Conservation (phyloP, 2,113 vertebrate species). For the Indri indri region DNA sequence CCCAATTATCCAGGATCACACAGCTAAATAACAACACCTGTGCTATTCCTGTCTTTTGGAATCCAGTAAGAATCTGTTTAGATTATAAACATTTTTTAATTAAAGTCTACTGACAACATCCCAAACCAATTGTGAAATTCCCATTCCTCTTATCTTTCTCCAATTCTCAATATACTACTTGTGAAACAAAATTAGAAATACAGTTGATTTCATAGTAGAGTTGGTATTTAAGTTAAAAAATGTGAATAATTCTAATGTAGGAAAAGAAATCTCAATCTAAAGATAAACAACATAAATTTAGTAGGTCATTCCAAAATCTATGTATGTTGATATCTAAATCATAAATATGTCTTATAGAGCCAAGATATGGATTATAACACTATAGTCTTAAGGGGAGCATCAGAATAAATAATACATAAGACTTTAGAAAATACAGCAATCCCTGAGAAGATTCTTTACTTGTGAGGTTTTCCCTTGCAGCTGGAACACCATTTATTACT, state of each 20-base stretch:
- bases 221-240: constrained; percentile 18
- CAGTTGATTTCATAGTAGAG: background rate
- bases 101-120: background rate
- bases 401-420: constrained; percentile 57
- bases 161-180: background rate
- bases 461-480: constrained; percentile 61
- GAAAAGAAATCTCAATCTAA: background rate
- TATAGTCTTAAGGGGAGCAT: constrained; percentile 57
- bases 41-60: background rate
- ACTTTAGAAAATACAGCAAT: constrained; percentile 54
- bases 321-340: background rate
- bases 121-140: background rate
- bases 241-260: background rate
- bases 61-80: background rate
- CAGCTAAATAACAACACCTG: background rate
- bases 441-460: constrained; percentile 52
- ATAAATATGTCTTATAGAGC: constrained; percentile 56
- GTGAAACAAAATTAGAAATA: background rate
- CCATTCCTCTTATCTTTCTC: background rate
- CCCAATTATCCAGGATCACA: background rate
- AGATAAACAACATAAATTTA: constrained; percentile 72
- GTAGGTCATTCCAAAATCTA: constrained; percentile 42
- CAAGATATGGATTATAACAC: constrained; percentile 37
- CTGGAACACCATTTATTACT: constrained; percentile 68
- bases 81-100: background rate